Evolutionary conservation across 2,113 vertebrate genomes (phyloP).

Genomic region (Sardina pilchardus): DNA sequence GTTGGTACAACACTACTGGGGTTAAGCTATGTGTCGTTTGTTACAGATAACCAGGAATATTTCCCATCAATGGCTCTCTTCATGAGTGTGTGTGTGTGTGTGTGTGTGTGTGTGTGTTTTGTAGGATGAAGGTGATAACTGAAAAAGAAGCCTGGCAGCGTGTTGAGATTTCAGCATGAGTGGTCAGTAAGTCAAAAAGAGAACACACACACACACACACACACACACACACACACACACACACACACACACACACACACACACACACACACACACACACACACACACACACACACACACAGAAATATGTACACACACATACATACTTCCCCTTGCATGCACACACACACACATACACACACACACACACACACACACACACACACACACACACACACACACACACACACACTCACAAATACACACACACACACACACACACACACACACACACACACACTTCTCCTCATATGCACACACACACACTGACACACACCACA

Average conservation of each 20-base stretch:
- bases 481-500: background rate
- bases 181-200: background rate
- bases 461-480: no score
- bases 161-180: background rate
- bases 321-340: background rate
- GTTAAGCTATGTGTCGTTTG: background rate
- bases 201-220: background rate
- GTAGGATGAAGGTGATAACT: background rate
- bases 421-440: background rate
- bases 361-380: background rate
- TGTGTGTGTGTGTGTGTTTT: conserved; percentile 15
- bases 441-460: background rate
- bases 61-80: background rate
- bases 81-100: background rate
- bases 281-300: background rate
- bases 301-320: background rate
- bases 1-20: background rate
- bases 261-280: background rate
- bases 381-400: background rate
- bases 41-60: background rate
- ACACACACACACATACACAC: background rate
- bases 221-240: background rate
- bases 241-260: background rate
- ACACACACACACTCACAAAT: background rate
- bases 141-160: background rate